Percentiles rank a stretch among this genome's conserved stretches.
Conservation (phyloP, 2,113 vertebrate species). For the Geothlypis trichas region DNA sequence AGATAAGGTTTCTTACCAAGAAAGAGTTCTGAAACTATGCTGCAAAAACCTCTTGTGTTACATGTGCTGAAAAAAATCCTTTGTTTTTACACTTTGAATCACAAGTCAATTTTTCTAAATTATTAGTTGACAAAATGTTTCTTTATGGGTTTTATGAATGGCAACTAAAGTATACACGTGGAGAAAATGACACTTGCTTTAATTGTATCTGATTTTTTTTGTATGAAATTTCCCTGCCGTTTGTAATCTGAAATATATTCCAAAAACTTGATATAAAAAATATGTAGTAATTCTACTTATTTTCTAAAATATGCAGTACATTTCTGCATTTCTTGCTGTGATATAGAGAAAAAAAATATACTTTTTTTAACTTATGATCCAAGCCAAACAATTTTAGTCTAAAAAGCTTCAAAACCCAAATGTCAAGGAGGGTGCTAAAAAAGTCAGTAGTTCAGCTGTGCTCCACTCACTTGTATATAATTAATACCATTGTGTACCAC, state of each 20-base stretch:
- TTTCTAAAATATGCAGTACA: constrained; percentile 43
- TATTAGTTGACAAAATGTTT: constrained; percentile 72
- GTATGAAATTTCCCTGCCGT: constrained; percentile 15
- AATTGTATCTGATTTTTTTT: constrained; percentile 50
- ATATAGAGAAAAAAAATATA: constrained; percentile 20
- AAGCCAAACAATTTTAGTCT: constrained; percentile 26
- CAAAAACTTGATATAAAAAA: constrained; percentile 26
- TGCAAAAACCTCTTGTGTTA: constrained; percentile 69
- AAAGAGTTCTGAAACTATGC: constrained; percentile 71
- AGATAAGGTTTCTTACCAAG: constrained; percentile 80
- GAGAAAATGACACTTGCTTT: constrained; percentile 28
- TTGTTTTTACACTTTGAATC: constrained; percentile 74
- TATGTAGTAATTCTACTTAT: constrained; percentile 33
- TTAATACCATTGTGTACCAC: constrained; percentile 23
- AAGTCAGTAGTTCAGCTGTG: background rate
- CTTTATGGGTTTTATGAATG: constrained; percentile 42
- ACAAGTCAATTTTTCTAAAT: constrained; percentile 63
- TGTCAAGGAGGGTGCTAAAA: constrained; percentile 1
- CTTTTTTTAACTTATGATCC: background rate
- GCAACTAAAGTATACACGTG: constrained; percentile 8
- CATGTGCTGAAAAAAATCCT: constrained; percentile 56
- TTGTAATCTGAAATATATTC: constrained; percentile 57
- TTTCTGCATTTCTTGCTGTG: constrained; percentile 32
- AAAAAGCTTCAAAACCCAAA: constrained; percentile 32
- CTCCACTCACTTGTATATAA: background rate